These are phyloP conservation scores for pig (Sus scrofa) DNA, from an alignment of 2,113 vertebrate species.

Conservation along the genomic window DNA sequence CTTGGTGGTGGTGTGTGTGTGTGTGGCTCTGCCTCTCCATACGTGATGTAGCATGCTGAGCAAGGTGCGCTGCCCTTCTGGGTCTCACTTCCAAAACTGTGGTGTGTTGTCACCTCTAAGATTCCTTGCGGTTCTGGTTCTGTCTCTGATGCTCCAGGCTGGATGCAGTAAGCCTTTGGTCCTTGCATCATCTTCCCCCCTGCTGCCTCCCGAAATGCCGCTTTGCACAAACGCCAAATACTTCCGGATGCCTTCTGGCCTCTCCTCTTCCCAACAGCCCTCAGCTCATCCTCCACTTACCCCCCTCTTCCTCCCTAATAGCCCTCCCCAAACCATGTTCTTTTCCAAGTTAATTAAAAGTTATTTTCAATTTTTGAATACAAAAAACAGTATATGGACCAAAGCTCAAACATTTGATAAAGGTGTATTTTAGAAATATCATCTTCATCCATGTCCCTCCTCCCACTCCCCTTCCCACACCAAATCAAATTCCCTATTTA, in stretches of 20 bases:
- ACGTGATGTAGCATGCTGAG: neutral
- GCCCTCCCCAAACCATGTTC: neutral
- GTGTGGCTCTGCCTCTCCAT: neutral
- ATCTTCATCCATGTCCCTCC: neutral
- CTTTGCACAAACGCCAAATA: slow-evolving; percentile 12
- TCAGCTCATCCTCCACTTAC: neutral
- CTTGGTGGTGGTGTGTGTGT: too few relatives aligned
- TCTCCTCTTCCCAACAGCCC: neutral
- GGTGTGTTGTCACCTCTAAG: neutral
- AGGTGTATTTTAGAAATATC: neutral
- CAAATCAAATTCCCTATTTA: slow-evolving; percentile 13
- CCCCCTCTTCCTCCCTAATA: neutral
- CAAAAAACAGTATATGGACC: neutral
- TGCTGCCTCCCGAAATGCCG: neutral
- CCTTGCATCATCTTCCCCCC: neutral
- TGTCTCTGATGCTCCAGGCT: neutral
- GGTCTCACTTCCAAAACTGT: neutral
- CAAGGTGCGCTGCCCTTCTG: neutral
- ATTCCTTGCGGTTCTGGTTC: neutral
- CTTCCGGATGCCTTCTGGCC: neutral
- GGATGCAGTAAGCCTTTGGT: neutral
- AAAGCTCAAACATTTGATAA: slow-evolving; percentile 29
- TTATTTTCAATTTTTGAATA: slow-evolving; percentile 50
- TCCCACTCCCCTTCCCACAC: neutral
- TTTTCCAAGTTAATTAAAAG: neutral